A percentile compares a stretch with the other conserved stretches of the same genome.
Evolutionary conservation across 2,113 vertebrate genomes (phyloP).

Genomic region (Syngnathus floridae): DNA sequence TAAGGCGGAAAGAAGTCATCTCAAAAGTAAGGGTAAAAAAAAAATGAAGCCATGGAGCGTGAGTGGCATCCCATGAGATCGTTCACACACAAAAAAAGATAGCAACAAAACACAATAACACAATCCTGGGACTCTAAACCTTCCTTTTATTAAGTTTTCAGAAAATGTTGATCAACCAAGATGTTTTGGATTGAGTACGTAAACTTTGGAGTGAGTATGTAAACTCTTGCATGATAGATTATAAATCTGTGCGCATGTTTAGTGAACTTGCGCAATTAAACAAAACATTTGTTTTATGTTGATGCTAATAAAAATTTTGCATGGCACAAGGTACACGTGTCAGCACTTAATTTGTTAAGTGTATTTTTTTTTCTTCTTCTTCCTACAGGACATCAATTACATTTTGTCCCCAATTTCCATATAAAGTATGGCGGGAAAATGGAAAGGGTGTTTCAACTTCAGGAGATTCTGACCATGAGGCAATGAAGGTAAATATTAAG

Average conservation of each 20-base stretch:
- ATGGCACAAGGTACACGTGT: not conserved
- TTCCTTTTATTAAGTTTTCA: not conserved
- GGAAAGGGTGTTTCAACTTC: no score
- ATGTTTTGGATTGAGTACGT: not conserved
- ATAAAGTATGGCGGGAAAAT: not conserved
- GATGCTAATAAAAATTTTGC: not conserved
- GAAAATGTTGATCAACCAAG: not conserved
- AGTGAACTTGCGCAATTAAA: not conserved
- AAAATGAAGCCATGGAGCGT: constrained; percentile 17
- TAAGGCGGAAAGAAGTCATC: constrained; percentile 15
- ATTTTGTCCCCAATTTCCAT: no score
- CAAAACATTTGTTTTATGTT: not conserved
- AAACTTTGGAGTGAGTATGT: not conserved
- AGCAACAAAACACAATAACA: not conserved
- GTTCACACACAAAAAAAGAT: constrained; percentile 4
- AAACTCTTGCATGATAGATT: not conserved
- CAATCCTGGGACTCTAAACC: not conserved
- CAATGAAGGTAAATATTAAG: no score
- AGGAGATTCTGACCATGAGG: not conserved
- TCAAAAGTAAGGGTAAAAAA: constrained; percentile 1
- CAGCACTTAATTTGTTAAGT: not conserved
- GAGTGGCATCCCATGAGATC: constrained; percentile 15
- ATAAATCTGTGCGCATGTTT: not conserved
- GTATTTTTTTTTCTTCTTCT: no score
- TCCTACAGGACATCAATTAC: no score